Evolutionary conservation across 2,797 vertebrate species (phyloP).

Genomic region (Notoglanidium macrostoma): DNA sequence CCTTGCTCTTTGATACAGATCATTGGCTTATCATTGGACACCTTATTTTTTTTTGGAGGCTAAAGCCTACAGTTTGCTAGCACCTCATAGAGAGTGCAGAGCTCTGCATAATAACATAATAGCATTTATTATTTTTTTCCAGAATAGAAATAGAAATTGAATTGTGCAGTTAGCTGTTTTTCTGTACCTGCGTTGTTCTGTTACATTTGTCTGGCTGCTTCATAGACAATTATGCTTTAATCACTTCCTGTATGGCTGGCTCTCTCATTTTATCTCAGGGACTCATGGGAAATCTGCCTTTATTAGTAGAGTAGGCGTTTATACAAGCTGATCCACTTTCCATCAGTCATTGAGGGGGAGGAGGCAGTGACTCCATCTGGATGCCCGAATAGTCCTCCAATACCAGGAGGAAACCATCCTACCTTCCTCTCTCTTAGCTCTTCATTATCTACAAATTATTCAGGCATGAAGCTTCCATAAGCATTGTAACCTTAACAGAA

Average conservation of each 20-base stretch:
- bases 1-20: neutral
- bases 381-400: constrained; percentile 27
- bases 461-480: neutral
- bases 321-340: constrained; percentile 75
- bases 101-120: neutral
- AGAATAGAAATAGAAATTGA: neutral
- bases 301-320: constrained; percentile 69
- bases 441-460: constrained; percentile 20
- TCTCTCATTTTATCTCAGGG: constrained; percentile 53
- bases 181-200: neutral
- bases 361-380: constrained; percentile 67
- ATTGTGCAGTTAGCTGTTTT: neutral
- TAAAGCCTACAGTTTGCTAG: neutral
- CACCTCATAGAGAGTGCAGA: neutral
- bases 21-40: neutral
- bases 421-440: neutral
- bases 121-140: neutral
- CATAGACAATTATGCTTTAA: constrained; percentile 37
- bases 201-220: constrained; percentile 34
- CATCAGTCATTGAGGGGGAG: constrained; percentile 68
- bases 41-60: no score
- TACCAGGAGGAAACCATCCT: constrained; percentile 27
- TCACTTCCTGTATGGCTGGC: constrained; percentile 45
- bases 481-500: constrained; percentile 4
- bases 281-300: constrained; percentile 66